Base-by-base conservation (phyloP, 2,888 invertebrate genomes). In the Tanypteryx hageni region DNA sequence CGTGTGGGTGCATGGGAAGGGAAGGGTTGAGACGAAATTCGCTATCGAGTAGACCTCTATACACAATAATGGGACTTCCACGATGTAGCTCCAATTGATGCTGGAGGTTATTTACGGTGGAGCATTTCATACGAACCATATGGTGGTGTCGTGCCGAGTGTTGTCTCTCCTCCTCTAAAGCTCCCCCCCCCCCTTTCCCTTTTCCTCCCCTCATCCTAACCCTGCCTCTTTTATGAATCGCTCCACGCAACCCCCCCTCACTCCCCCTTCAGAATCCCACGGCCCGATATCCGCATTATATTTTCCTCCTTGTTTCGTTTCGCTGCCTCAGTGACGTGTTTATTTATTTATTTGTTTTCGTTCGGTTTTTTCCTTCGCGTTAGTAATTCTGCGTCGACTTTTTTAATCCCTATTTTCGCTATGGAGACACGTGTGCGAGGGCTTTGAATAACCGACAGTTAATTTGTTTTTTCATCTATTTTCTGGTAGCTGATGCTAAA, bases 61-160 rank as follows among this genome's bases (percentile, higher is more conserved):
- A 16, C 16, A n/a, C 68, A 18, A n/a, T 64, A 68, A 68, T 68
- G 68, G 68, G 68, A 10, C 27, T 3, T 44, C 44, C 44, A 76
- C 76, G 7, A 76, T 14, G 76, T 76, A 27, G 22, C 5, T 76
- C 76, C 76, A 76, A 76, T 76, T 27, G 76, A 27, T 76, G 76
- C 76, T 27, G 76, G 27, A 76, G 76, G 76, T 27, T 76, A 76
- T 76, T 76, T 76, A 76, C 76, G 27, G 22, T 14, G 76, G 76
- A 13, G 16, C 76, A 76, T 76, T 11, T 76, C 27, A 76, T 4
- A 10, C 11, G 76, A 27, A 4, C 76, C 76, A 76, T 76, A 76
- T 76, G 76, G 22, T 76, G 22, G 76, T 76, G 27, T 76, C 22
- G 18, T 27, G 27, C 27, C 76, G 9, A 22, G 76, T 7, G n/a